Evolutionary conservation across 2,797 vertebrate species (phyloP).

Genomic region (Falco biarmicus): DNA sequence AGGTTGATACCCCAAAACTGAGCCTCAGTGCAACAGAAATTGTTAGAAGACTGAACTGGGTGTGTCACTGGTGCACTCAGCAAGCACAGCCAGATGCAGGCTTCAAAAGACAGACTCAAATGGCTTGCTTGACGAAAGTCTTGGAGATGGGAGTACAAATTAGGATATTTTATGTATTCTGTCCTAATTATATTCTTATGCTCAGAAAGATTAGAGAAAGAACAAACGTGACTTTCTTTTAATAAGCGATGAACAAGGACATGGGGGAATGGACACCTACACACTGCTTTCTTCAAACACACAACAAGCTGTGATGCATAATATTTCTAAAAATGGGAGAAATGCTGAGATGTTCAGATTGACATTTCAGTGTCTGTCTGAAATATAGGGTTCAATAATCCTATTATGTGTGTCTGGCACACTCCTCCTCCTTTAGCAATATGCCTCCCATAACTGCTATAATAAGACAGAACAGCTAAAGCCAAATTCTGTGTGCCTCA

Average conservation of each 20-base stretch:
- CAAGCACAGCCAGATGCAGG: neutral
- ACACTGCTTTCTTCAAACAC: neutral
- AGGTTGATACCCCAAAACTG: neutral
- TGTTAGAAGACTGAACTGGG: neutral
- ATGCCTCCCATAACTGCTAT: neutral
- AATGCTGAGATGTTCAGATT: neutral
- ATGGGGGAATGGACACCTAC: neutral
- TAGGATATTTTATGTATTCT: neutral
- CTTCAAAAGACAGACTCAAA: neutral
- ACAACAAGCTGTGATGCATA: neutral
- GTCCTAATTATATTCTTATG: neutral
- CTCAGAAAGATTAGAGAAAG: neutral
- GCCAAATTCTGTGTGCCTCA: neutral
- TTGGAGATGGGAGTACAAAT: neutral
- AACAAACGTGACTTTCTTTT: neutral
- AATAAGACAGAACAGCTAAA: neutral
- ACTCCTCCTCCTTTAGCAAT: neutral
- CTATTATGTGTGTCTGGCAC: constrained; percentile 28
- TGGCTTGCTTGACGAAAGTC: neutral
- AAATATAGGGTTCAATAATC: constrained; percentile 58
- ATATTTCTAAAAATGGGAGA: neutral
- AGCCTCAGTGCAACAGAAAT: neutral
- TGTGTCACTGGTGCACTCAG: neutral
- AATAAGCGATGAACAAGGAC: neutral
- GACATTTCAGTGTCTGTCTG: constrained; percentile 32